Evolutionary conservation across 2,797 vertebrate species (phyloP).

Genomic region (Pipistrellus pygmaeus): DNA sequence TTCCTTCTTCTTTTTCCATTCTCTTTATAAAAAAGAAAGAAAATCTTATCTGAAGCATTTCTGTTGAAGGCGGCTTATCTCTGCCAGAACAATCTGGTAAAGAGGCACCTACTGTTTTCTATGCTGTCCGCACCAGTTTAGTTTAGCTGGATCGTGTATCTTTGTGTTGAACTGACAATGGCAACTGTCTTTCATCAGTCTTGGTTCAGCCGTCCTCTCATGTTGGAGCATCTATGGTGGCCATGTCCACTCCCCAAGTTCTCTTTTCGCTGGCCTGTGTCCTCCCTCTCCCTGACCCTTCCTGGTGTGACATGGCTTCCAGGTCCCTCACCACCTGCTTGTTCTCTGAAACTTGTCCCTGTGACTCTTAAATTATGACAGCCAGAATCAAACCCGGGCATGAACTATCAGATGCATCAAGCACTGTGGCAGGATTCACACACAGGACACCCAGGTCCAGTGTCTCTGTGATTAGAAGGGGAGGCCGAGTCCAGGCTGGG

Average conservation of each 20-base stretch:
- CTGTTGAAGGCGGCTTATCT: conserved; percentile 19
- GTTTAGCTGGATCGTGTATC: not conserved
- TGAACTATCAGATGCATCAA: conserved; percentile 17
- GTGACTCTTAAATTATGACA: conserved; percentile 37
- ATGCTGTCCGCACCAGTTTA: not conserved
- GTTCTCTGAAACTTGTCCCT: conserved; percentile 34
- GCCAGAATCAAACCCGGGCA: conserved; percentile 26
- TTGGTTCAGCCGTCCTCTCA: not conserved
- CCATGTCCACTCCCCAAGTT: rapidly evolving
- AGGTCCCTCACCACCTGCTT: not conserved
- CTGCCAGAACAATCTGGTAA: conserved; percentile 9
- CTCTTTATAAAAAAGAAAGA: not conserved
- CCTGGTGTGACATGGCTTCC: not conserved
- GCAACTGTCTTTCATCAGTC: not conserved
- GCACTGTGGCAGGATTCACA: not conserved
- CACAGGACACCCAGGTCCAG: not conserved
- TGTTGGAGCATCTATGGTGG: not conserved
- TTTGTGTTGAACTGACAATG: not conserved
- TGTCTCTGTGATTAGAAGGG: conserved; percentile 6
- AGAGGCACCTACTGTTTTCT: conserved; percentile 13
- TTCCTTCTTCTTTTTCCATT: too few relatives aligned
- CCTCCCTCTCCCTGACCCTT: not conserved
- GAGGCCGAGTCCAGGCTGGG: not conserved
- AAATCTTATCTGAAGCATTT: conserved; percentile 7
- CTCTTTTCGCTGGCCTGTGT: not conserved